phyloP scores from a whole-genome alignment of 2,113 vertebrate genomes.

The Corythoichthys haematopterus region DNA sequence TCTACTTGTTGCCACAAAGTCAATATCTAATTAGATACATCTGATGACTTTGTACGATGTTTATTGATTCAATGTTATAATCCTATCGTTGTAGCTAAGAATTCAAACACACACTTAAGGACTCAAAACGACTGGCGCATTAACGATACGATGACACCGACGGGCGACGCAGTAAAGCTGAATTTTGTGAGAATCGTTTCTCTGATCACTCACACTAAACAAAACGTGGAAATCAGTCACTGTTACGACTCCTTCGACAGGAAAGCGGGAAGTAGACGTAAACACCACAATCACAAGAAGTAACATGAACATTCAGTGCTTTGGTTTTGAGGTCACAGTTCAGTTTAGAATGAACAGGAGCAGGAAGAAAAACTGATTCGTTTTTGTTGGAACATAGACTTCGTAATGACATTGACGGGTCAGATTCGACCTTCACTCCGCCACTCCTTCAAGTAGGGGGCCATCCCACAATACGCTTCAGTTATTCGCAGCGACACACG shows the following conservation, averaged over 20 bases:
- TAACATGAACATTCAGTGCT: not conserved
- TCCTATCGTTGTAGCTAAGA: not conserved
- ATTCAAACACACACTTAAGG: not conserved
- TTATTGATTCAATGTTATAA: not conserved
- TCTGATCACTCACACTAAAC: not conserved
- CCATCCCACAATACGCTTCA: too few species aligned
- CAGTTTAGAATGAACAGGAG: not conserved
- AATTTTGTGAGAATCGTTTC: not conserved
- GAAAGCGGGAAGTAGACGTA: not conserved
- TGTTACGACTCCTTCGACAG: not conserved
- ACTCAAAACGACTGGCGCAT: not conserved
- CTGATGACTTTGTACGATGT: not conserved
- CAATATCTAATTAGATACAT: not conserved
- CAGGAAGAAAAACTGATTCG: too few species aligned
- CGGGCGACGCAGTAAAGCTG: not conserved
- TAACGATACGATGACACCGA: not conserved
- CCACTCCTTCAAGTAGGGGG: too few species aligned
- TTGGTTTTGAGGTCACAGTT: not conserved
- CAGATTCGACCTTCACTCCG: too few species aligned
- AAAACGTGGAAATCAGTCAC: not conserved
- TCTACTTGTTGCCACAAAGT: not conserved
- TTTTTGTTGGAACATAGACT: too few species aligned
- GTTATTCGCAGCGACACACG: too few species aligned
- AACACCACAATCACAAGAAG: too few species aligned
- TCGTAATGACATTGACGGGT: too few species aligned